These are phyloP conservation scores for Distichodus sexfasciatus DNA, from an alignment of 2,797 vertebrate species.

Conservation along the genomic window DNA sequence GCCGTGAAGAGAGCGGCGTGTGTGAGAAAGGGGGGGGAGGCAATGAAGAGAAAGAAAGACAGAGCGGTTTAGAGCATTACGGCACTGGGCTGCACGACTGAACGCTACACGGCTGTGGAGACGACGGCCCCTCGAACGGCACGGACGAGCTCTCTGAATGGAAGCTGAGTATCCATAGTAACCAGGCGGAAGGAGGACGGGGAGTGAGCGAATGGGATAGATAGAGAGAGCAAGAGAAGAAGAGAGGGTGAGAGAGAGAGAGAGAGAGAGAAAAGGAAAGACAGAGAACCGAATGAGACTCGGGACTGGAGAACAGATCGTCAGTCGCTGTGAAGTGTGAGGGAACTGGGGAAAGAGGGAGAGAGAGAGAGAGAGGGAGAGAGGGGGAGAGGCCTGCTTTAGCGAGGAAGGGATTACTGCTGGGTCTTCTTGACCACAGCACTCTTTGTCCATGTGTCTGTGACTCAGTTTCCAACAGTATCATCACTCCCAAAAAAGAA, in stretches of 20 bases:
- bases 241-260: constrained; percentile 29
- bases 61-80: constrained; percentile 25
- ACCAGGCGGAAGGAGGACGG: constrained; percentile 48
- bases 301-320: constrained; percentile 8
- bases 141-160: constrained; percentile 48
- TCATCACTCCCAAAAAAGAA: constrained; percentile 9
- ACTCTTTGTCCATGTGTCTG: constrained; percentile 3
- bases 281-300: constrained; percentile 16
- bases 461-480: constrained; percentile 9
- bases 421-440: background rate
- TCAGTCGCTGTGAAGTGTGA: constrained; percentile 3
- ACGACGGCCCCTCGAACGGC: constrained; percentile 43
- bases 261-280: background rate
- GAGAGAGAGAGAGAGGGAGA: background rate
- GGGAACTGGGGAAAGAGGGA: constrained; percentile 9
- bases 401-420: background rate
- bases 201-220: constrained; percentile 29
- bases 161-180: constrained; percentile 60
- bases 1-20: background rate
- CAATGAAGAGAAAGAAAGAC: constrained; percentile 11
- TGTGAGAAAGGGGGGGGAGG: background rate
- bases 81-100: constrained; percentile 12
- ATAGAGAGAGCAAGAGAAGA: constrained; percentile 32
- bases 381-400: background rate
- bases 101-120: constrained; percentile 36